Evolutionary conservation across 2,797 vertebrate genomes (phyloP), one percentile per base, ranked within the genome.

Genomic region (Gymnodraco acuticeps): DNA sequence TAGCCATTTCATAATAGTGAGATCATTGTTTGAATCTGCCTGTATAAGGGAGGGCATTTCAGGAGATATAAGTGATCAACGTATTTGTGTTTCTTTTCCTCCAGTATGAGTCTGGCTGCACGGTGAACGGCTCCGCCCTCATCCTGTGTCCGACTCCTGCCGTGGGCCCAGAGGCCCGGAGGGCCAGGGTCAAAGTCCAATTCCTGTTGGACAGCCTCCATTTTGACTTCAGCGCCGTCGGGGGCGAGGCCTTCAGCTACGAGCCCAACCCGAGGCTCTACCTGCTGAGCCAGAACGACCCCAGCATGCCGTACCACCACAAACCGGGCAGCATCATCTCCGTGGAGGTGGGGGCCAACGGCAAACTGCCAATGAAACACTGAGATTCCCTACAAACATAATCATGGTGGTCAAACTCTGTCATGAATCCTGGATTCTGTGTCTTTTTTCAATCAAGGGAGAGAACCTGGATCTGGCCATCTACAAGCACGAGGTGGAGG

Each of bases 291-390:
- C 94, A 91, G 2, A 96, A 97, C 11, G 96, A 98, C 74, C 95
- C 95, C 19, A 94, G 91, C 86, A 94, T 94, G 10, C 97, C 98
- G 0, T 99, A 98, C 92, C 95, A 97, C 42, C 96, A 99, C 94
- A 99, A 99, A 77, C 97, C 97, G 0, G 97, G 97, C 79, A 99
- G 97, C 8, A 96, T 99, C 92, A 96, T 99, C 73, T 98, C 98
- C 41, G 98, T 99, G 1, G 98, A 99, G 97, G 98, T 98, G 62
- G n/a, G 85, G 23, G 7, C 3, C n/a, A 0, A 0, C 17, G 38
- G 10, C n/a, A 33, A 1, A 33, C 33, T 33, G 8, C 33, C 27
- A 27, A 27, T 27, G 27, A 27, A 9, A 38, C 7, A 38, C 33
- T 38, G 33, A 38, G 7, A 38, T 38, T 38, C 33, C 33, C 33